Percentiles rank a stretch among this genome's conserved stretches.
These are phyloP conservation scores for Anhinga rufa DNA, from an alignment of 2,113 vertebrate genomes.

Conservation along the genomic window DNA sequence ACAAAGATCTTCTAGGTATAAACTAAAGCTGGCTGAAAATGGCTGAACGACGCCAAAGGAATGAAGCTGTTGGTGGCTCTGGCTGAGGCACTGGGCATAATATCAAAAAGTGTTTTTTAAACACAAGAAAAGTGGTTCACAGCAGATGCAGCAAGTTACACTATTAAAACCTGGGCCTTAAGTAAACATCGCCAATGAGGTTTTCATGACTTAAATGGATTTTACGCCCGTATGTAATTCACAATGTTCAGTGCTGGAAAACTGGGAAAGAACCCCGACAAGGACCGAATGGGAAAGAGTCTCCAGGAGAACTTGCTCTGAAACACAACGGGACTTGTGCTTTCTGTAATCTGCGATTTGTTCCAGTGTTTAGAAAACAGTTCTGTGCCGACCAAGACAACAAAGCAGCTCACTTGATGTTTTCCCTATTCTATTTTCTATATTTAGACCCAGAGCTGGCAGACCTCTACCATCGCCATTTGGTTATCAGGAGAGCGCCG, in stretches of 20 bases:
- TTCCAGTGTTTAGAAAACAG: slow-evolving; percentile 16
- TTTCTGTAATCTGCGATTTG: not conserved
- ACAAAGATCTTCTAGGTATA: not conserved
- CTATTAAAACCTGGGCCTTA: not conserved
- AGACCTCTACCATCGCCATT: not conserved
- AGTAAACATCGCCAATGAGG: not conserved
- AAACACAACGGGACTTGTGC: not conserved
- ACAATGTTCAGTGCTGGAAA: not conserved
- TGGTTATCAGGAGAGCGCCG: accelerated
- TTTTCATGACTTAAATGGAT: not conserved
- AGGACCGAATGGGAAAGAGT: accelerated
- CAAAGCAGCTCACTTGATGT: not conserved
- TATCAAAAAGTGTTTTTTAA: not conserved
- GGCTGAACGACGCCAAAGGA: not conserved
- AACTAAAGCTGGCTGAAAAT: not conserved
- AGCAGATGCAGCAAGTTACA: not conserved
- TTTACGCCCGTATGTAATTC: not conserved
- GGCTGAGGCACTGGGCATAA: not conserved
- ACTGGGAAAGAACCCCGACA: not conserved
- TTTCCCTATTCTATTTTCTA: not conserved
- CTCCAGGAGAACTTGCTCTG: not conserved
- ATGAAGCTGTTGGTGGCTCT: not conserved
- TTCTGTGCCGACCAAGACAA: not conserved
- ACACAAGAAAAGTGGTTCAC: not conserved
- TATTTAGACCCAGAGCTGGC: not conserved